phyloP scores from a whole-genome alignment of 2,113 vertebrate species.

The Leucopsar rothschildi region DNA sequence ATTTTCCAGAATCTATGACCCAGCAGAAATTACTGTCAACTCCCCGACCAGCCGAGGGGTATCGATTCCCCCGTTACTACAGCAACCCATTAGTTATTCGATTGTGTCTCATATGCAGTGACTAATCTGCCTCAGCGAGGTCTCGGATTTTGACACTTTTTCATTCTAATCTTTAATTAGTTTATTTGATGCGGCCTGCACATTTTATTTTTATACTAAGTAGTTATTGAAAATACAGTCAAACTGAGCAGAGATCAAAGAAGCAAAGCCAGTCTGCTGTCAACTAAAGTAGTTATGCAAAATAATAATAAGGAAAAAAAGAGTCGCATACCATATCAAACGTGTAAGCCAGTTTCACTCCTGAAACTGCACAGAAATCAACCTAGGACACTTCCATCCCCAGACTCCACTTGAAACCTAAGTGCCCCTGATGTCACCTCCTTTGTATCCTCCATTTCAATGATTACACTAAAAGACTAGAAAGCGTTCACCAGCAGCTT shows the following conservation, averaged over 20 bases:
- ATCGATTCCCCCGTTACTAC: conserved; percentile 77
- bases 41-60: conserved; percentile 64
- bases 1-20: conserved; percentile 77
- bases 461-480: background rate
- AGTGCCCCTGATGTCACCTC: background rate
- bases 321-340: background rate
- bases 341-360: background rate
- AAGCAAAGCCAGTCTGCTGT: conserved; percentile 41
- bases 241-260: conserved; percentile 59
- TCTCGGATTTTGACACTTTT: conserved; percentile 73
- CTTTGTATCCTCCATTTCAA: background rate
- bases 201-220: conserved; percentile 74
- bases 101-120: conserved; percentile 45
- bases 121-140: conserved; percentile 68
- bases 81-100: conserved; percentile 75
- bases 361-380: background rate
- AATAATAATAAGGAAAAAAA: background rate
- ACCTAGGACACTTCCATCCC: background rate
- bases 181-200: conserved; percentile 71
- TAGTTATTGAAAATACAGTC: conserved; percentile 67
- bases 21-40: conserved; percentile 83
- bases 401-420: background rate
- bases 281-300: conserved; percentile 45
- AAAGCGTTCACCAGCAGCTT: background rate
- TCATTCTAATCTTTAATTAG: conserved; percentile 79